phyloP scores from a whole-genome alignment of 2,797 vertebrate genomes.

The Spheniscus humboldti region DNA sequence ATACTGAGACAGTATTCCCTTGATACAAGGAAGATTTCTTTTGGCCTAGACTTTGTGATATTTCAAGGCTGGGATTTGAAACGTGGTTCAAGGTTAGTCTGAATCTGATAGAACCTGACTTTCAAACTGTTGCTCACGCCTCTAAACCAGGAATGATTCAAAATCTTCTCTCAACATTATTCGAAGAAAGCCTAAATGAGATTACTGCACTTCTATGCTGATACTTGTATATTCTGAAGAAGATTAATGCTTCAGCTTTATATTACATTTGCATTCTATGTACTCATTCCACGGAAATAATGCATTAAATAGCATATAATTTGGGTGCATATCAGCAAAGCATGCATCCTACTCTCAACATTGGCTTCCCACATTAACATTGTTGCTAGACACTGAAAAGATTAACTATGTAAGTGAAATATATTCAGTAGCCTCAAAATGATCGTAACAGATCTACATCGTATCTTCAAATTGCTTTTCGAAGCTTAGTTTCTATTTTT shows the following conservation, averaged over 20 bases:
- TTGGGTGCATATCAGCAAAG: conserved; percentile 63
- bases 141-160: background rate
- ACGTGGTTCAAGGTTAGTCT: background rate
- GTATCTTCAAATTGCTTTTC: conserved; percentile 72
- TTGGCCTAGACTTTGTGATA: background rate
- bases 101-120: background rate
- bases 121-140: background rate
- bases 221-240: conserved; percentile 28
- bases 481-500: conserved; percentile 73
- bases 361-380: conserved; percentile 55
- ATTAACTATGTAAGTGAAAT: conserved; percentile 69
- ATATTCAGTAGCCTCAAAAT: conserved; percentile 71
- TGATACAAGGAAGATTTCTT: background rate
- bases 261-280: conserved; percentile 40
- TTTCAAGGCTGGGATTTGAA: background rate
- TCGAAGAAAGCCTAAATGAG: conserved; percentile 11
- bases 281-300: conserved; percentile 54
- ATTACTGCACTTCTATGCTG: conserved; percentile 20
- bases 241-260: conserved; percentile 42
- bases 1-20: background rate
- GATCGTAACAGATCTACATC: conserved; percentile 61
- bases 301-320: conserved; percentile 55
- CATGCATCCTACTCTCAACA: conserved; percentile 12
- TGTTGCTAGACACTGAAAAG: conserved; percentile 64
- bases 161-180: conserved; percentile 35